Evolutionary conservation across 2,113 vertebrate genomes (phyloP).

Genomic region (Chunga burmeisteri): DNA sequence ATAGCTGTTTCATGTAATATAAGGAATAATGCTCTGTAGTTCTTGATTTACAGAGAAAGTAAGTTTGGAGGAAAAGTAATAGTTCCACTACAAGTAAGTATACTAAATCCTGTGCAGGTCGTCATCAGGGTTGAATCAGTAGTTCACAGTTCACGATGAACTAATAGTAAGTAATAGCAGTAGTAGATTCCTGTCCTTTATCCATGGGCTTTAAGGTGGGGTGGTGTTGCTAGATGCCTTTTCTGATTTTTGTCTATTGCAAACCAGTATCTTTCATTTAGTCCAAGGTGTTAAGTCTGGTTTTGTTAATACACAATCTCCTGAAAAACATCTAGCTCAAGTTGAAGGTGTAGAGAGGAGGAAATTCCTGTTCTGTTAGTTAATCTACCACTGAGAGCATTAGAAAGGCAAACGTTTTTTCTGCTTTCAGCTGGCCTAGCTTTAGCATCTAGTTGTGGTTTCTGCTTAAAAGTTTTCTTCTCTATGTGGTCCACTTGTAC

Average conservation of each 20-base stretch:
- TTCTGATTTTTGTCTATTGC: background rate
- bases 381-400: background rate
- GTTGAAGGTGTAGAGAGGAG: background rate
- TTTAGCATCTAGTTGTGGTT: background rate
- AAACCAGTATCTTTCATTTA: background rate
- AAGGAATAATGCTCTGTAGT: background rate
- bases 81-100: background rate
- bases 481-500: accelerated
- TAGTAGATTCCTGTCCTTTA: background rate
- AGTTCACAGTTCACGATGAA: background rate
- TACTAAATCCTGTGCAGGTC: background rate
- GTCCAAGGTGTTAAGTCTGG: background rate
- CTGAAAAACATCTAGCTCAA: background rate
- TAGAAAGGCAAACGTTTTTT: background rate
- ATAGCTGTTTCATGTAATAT: background rate
- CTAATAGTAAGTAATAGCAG: background rate
- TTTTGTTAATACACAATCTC: background rate
- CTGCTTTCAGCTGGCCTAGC: background rate
- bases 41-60: background rate
- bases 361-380: background rate
- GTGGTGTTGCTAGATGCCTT: background rate
- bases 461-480: background rate
- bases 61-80: background rate
- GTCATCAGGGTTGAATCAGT: background rate
- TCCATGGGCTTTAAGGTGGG: background rate